Percentiles rank a stretch among this genome's conserved stretches.
phyloP scores from a whole-genome alignment of 2,113 vertebrate genomes.

The Pelobates fuscus region DNA sequence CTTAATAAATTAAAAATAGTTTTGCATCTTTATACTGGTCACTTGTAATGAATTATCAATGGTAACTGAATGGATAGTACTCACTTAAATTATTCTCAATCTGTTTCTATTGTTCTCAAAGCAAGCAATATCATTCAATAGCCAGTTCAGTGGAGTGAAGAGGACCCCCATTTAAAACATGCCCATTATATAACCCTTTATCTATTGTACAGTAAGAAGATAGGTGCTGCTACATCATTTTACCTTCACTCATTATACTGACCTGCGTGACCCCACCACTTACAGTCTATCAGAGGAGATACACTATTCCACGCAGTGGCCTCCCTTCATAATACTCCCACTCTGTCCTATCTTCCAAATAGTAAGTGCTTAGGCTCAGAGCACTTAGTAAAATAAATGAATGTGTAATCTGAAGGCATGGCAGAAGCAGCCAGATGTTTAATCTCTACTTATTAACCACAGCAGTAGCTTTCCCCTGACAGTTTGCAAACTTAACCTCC shows the following conservation, averaged over 20 bases:
- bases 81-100: conserved; percentile 76
- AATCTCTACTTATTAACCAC: conserved; percentile 24
- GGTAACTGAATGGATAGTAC: conserved; percentile 69
- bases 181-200: background rate
- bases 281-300: conserved; percentile 14
- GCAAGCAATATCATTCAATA: conserved; percentile 76
- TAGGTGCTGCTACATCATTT: background rate
- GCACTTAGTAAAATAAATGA: conserved; percentile 38
- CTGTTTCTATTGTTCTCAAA: conserved; percentile 68
- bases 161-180: conserved; percentile 48
- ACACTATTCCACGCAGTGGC: background rate
- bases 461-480: conserved; percentile 6
- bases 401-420: conserved; percentile 39
- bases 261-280: conserved; percentile 29
- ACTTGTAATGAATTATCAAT: conserved; percentile 75
- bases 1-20: conserved; percentile 74
- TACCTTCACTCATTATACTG: background rate
- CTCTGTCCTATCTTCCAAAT: background rate
- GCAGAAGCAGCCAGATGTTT: conserved; percentile 45
- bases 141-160: conserved; percentile 71
- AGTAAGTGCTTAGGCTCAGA: conserved; percentile 2
- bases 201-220: background rate
- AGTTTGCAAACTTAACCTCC: conserved; percentile 39
- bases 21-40: conserved; percentile 71
- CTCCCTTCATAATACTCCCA: conserved; percentile 14